phyloP scores from a whole-genome alignment of 2,113 vertebrate species.

The Pseudois nayaur region DNA sequence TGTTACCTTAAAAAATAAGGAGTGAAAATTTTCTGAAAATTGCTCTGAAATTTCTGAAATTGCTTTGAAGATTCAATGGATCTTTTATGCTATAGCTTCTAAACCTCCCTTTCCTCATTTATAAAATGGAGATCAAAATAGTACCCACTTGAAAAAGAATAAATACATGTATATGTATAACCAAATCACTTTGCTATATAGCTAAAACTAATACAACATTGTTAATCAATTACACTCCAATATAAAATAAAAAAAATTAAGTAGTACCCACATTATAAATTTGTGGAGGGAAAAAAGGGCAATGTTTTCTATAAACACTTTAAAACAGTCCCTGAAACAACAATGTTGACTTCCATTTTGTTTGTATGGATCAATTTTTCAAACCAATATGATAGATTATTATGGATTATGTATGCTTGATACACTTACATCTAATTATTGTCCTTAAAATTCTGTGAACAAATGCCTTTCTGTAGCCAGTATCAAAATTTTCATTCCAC shows the following conservation, averaged over 20 bases:
- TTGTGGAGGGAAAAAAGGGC: not conserved
- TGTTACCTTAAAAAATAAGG: not conserved
- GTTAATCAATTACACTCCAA: not conserved
- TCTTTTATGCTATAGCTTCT: not conserved
- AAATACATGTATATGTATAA: not conserved
- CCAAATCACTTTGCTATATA: not conserved
- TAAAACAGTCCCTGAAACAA: not conserved
- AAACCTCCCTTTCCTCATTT: conserved; percentile 1
- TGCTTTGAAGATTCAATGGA: not conserved
- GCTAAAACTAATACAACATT: not conserved
- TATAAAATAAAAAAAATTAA: not conserved
- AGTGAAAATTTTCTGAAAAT: not conserved
- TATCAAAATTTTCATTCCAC: not conserved
- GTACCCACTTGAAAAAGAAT: not conserved
- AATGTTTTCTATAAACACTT: not conserved
- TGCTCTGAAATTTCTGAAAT: not conserved
- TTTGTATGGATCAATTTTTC: not conserved
- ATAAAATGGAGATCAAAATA: conserved; percentile 1
- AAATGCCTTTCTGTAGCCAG: not conserved
- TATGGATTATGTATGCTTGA: not conserved
- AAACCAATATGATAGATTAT: not conserved
- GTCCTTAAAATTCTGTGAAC: not conserved
- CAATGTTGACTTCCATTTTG: not conserved
- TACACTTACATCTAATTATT: not conserved
- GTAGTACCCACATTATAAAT: not conserved